These are phyloP conservation scores for Drosophila kanekoi DNA, from an alignment of 2,888 invertebrate species.

Conservation along the genomic window DNA sequence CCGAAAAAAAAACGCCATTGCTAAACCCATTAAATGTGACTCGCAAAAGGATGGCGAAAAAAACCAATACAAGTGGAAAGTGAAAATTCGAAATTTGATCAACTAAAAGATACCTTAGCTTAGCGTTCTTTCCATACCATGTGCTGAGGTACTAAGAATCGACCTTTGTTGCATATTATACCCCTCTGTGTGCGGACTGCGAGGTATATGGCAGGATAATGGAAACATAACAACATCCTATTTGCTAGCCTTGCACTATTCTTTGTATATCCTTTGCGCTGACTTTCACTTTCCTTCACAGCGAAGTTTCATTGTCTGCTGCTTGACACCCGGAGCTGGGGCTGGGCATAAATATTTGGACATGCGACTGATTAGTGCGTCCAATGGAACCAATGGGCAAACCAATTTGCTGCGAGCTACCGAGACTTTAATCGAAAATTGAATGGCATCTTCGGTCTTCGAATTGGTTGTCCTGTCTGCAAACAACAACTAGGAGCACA, in stretches of 20 bases:
- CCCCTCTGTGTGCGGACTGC: background rate
- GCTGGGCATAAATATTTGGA: conserved; percentile 70
- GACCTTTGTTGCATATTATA: background rate
- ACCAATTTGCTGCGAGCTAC: conserved; percentile 64
- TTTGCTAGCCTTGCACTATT: conserved; percentile 54
- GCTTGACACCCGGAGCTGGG: conserved; percentile 39
- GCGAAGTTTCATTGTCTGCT: conserved; percentile 17
- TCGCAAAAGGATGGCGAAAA: conserved; percentile 24
- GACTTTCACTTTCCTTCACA: conserved; percentile 58
- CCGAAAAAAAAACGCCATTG: conserved; percentile 35
- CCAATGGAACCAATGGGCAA: conserved; percentile 32
- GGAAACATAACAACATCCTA: conserved; percentile 40
- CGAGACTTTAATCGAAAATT: conserved; percentile 75
- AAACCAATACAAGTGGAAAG: conserved; percentile 15
- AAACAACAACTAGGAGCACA: conserved; percentile 78
- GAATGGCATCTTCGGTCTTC: conserved; percentile 59
- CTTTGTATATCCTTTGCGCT: conserved; percentile 36
- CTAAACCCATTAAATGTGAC: conserved; percentile 73
- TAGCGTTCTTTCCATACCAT: too few species aligned
- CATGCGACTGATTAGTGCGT: conserved; percentile 71
- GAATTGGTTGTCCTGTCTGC: conserved; percentile 43
- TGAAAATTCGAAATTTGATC: background rate
- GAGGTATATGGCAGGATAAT: conserved; percentile 16
- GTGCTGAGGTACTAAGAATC: too few species aligned
- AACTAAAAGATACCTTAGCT: conserved; percentile 20